Evolutionary conservation across 2,888 invertebrate species (phyloP).

Genomic region (Eurytoma californica): DNA sequence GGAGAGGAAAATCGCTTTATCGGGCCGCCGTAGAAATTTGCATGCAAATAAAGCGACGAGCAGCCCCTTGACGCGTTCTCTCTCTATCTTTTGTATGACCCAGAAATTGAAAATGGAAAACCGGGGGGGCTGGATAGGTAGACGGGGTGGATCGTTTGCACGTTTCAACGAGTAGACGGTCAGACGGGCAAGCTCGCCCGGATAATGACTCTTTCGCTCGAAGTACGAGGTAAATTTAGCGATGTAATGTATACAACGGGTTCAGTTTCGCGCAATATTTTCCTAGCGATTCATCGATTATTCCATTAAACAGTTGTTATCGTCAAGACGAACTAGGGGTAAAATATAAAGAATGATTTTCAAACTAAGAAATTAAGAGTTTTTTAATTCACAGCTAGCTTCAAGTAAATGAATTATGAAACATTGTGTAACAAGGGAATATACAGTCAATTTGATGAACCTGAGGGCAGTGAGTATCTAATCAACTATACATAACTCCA

Average conservation of each 20-base stretch:
- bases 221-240: neutral
- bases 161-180: constrained; percentile 12
- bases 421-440: too few relatives aligned
- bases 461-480: too few relatives aligned
- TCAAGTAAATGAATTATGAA: too few relatives aligned
- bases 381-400: too few relatives aligned
- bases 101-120: constrained; percentile 45
- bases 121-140: neutral
- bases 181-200: neutral
- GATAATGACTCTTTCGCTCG: constrained; percentile 36
- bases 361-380: too few relatives aligned
- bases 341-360: too few relatives aligned
- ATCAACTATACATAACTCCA: too few relatives aligned
- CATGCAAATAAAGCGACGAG: constrained; percentile 43
- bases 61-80: neutral
- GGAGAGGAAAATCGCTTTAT: constrained; percentile 40
- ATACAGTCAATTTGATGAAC: too few relatives aligned
- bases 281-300: neutral
- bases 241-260: neutral
- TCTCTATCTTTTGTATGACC: constrained; percentile 3
- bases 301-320: too few relatives aligned
- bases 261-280: neutral
- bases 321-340: too few relatives aligned
- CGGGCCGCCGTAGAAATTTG: constrained; percentile 24
- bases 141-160: constrained; percentile 28